Percentiles rank a stretch among this genome's conserved stretches.
Conservation (phyloP, 2,797 vertebrate genomes). For the Arctocebus calabarensis region DNA sequence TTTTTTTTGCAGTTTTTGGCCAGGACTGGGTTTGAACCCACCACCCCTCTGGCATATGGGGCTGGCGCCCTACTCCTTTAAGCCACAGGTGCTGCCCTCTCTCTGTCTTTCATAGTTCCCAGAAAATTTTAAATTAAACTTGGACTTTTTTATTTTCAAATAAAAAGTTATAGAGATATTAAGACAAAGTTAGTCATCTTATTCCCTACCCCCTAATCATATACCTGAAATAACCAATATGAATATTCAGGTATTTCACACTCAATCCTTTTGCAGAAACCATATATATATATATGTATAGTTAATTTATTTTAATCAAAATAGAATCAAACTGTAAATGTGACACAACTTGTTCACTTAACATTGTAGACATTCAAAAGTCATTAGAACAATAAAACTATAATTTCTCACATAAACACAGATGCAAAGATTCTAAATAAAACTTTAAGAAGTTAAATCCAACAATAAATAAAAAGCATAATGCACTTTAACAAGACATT, state of each 20-base stretch:
- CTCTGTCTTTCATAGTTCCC: background rate
- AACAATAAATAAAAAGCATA: background rate
- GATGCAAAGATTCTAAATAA: slow-evolving; percentile 10
- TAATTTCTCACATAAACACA: background rate
- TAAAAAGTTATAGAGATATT: background rate
- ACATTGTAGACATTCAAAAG: background rate
- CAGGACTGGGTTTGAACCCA: too few species aligned
- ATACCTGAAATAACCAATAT: background rate
- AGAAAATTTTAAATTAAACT: slow-evolving; percentile 20
- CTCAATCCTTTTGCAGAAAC: background rate
- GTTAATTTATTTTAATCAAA: background rate
- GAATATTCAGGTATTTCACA: background rate
- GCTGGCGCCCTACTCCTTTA: too few species aligned
- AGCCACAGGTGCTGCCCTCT: too few species aligned
- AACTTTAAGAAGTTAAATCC: background rate
- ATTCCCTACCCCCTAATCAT: background rate
- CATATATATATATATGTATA: background rate
- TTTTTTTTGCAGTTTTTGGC: too few species aligned
- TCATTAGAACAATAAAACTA: background rate
- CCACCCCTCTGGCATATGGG: too few species aligned
- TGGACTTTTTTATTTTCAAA: background rate
- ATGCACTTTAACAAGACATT: background rate
- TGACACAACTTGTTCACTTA: background rate
- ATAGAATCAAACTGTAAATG: background rate
- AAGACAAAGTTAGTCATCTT: background rate